Percentiles rank a stretch among this genome's conserved stretches.
Evolutionary conservation across 2,888 invertebrate species (phyloP).

Genomic region (Trichogramma dendrolimi): DNA sequence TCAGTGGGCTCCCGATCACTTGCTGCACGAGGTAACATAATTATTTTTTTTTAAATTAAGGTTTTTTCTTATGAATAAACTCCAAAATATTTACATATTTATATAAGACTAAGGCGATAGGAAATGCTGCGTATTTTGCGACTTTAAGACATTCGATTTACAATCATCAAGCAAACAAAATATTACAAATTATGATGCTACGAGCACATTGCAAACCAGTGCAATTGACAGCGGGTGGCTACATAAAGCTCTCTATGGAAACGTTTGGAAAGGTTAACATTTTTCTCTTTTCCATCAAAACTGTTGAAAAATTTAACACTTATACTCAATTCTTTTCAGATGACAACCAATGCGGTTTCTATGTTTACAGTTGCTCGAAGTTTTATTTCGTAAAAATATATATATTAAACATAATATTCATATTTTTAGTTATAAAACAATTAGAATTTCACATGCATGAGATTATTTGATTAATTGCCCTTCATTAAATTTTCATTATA

Average conservation of each 20-base stretch:
- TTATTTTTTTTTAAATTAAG: not conserved
- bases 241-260: constrained; percentile 7
- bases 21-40: constrained; percentile 11
- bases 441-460: no score
- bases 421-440: no score
- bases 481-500: no score
- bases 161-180: not conserved
- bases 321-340: constrained; percentile 1
- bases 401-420: not conserved
- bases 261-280: constrained; percentile 5
- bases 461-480: no score
- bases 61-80: not conserved
- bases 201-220: constrained; percentile 8
- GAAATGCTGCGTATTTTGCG: constrained; percentile 15
- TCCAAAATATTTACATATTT: not conserved
- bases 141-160: not conserved
- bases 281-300: not conserved
- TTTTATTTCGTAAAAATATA: not conserved
- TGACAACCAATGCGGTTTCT: constrained; percentile 10
- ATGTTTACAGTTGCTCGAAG: constrained; percentile 11
- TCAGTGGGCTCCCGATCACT: constrained; percentile 19
- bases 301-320: not conserved
- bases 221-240: constrained; percentile 17
- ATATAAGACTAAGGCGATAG: constrained; percentile 12
- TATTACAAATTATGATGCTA: constrained; percentile 9